Conservation (phyloP, 35 echinoderm and acorn worm genomes). For the Diadema setosum region DNA sequence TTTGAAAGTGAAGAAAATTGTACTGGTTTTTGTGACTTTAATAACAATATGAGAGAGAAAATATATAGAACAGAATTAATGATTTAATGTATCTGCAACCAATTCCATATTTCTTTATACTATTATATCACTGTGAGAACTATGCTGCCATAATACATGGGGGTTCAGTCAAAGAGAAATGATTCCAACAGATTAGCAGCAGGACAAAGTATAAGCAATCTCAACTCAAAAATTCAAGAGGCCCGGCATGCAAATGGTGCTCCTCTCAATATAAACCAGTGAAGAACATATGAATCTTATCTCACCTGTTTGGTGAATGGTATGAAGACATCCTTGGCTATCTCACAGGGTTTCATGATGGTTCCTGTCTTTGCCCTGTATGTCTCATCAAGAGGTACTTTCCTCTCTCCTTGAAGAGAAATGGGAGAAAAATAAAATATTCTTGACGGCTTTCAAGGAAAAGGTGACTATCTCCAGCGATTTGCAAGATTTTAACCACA, state of each 20-base stretch:
- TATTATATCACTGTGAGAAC: no score
- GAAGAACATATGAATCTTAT: background rate
- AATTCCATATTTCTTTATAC: no score
- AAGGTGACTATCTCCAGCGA: background rate
- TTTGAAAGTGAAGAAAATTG: no score
- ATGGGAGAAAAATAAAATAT: background rate
- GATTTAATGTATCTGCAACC: no score
- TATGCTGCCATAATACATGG: no score
- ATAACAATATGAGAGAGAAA: no score
- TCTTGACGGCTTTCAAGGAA: background rate
- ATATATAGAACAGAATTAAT: no score
- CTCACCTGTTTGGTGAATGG: background rate
- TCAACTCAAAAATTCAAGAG: background rate
- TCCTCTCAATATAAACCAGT: background rate
- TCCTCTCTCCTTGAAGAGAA: background rate
- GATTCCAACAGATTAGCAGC: no score
- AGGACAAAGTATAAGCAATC: background rate
- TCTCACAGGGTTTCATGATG: background rate
- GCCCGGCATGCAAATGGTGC: background rate
- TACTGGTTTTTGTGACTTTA: no score
- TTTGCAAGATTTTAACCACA: no score
- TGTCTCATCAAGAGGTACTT: background rate
- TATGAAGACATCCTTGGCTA: constrained; percentile 12
- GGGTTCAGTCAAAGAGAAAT: no score
- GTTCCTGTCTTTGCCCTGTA: background rate